Base-by-base conservation (phyloP, 2,888 invertebrate genomes). In the Nymphalis urticae region DNA sequence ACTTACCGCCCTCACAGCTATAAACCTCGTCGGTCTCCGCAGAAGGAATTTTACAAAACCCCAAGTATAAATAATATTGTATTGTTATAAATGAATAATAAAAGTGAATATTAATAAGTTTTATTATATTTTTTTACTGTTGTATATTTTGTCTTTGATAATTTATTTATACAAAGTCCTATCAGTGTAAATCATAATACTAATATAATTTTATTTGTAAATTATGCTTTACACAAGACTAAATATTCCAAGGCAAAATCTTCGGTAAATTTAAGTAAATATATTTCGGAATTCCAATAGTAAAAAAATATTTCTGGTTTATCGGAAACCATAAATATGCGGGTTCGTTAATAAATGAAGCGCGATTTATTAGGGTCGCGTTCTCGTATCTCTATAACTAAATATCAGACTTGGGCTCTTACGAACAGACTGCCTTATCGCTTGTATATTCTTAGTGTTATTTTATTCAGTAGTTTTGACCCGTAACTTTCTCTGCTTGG, bases 311-410 rank as follows among this genome's bases (percentile, higher is more conserved):
- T 8, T 13, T 17, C 54, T 50, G 17, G 27, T 62, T 27, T 51
- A 32, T 32, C 48, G 50, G 24, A 19, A 61, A 61, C 61, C 47
- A 54, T 66, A 66, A 66, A 66, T 66, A 60, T 66, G 50, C 61
- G 61, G 54, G 54, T 56, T 56, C 48, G 47, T 53, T 50, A 66
- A 66, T 61, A 61, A 66, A 61, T 61, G 66, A 66, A 48, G 47
- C 21, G 16, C 42, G 27, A 53, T 60, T 66, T 66, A 66, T 51
- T 53, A 19, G 32, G 61, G 50, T 32, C 61, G 60, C 59, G 24
- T 32, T 61, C 47, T 53, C 61, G 53, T 61, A 61, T 61, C 61
- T 61, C 27, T 66, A 21, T 61, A 61, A 66, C 59, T 66, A 53
- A 66, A 53, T 61, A 61, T 61, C 61, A 66, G 61, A 61, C 66